Base-by-base conservation (phyloP, 1,140 invertebrate genomes). In the Bombus impatiens region DNA sequence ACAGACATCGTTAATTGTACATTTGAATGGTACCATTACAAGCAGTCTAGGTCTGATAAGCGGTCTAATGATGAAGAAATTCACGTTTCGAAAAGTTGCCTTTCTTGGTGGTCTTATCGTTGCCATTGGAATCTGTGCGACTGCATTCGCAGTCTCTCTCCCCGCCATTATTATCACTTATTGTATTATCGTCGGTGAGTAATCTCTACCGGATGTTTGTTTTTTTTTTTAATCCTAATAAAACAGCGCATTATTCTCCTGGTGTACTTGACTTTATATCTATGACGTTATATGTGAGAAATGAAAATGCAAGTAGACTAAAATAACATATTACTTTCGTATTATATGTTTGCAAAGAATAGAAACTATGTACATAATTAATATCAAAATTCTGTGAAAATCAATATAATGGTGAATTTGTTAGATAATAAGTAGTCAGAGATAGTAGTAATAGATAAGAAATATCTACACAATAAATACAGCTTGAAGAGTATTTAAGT, bases 131-230 rank as follows among this genome's bases (percentile, higher is more conserved):
- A 93, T 96, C 8, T 94, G 95, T 37, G 81, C 95, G 13, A 96
- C 96, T 15, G 92, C 96, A 8, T 94, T 95, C 65, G 94, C 96
- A 0, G 88, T 92, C 0, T 95, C 91, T 57, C 96, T 96, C 71
- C 93, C 94, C 87, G 88, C 96, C 62, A 96, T 96, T 91, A 93
- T 97, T 62, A 87, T 97, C 74, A 95, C 95, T 28, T 97, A 97
- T 91, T 96, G 97, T 88, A 94, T 97, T 91, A 95, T 97, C 84
- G 95, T 96, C 90, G 96, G 97, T 97, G 94, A 95, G 96, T 96
- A 89, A 84, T 71, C 77, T 18, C 6, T 25, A 28, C 9, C 37
- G 9, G 15, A 13, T 22, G 1, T 53, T 75, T 76, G 8, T 18
- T 6, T 67, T 3, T 25, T 25, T 25, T 25, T 70, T n/a, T 4